phyloP scores from a whole-genome alignment of 2,113 vertebrate genomes.

The Miniopterus natalensis region DNA sequence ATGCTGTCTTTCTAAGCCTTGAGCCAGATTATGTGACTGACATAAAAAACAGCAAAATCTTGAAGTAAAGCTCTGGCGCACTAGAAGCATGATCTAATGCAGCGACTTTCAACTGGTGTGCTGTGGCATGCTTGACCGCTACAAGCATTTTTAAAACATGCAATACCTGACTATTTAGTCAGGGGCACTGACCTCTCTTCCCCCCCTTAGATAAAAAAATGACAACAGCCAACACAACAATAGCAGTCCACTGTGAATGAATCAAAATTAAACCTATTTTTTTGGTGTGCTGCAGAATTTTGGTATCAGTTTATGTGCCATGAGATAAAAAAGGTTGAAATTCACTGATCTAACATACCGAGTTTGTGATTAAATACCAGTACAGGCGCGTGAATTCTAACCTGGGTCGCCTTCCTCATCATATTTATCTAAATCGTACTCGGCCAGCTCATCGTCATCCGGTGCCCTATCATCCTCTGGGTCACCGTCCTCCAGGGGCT shows the following conservation, averaged over 20 bases:
- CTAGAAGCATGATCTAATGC: neutral
- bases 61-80: neutral
- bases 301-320: neutral
- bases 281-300: neutral
- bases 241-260: neutral
- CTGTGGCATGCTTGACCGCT: neutral
- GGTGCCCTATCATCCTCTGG: constrained; percentile 55
- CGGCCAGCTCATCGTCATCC: constrained; percentile 90
- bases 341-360: neutral
- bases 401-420: constrained; percentile 92
- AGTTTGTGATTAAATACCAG: neutral
- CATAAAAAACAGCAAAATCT: neutral
- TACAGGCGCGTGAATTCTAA: constrained; percentile 58
- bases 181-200: neutral
- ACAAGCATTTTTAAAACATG: neutral
- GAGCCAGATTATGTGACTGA: neutral
- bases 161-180: neutral
- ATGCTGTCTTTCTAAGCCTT: neutral
- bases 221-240: neutral
- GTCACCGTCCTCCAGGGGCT: constrained; percentile 70
- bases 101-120: neutral
- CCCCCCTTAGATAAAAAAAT: neutral
- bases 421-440: constrained; percentile 95
- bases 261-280: neutral
- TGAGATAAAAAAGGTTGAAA: neutral